Conservation (phyloP, 2,113 vertebrate genomes). For the Hemiscyllium ocellatum region DNA sequence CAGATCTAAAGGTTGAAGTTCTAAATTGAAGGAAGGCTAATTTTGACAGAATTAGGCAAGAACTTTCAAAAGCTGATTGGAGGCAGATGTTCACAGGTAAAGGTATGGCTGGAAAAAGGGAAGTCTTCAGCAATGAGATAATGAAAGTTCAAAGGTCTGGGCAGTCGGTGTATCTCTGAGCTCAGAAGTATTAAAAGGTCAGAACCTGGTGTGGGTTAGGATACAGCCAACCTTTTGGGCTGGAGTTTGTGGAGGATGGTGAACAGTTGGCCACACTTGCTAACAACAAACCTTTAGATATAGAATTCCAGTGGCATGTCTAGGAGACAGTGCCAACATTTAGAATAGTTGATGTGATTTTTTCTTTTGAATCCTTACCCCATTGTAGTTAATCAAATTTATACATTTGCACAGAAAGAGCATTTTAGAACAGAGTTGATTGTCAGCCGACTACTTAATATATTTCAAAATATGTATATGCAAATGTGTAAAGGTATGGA, state of each 20-base stretch:
- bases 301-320: neutral
- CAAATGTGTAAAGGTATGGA: no score
- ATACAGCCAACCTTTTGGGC: neutral
- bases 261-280: neutral
- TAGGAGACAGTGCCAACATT: neutral
- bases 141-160: neutral
- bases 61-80: no score
- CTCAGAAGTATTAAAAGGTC: no score
- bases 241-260: neutral
- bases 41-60: no score
- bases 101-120: no score
- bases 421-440: neutral
- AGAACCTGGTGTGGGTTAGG: neutral
- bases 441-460: neutral
- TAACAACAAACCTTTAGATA: neutral
- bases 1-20: no score
- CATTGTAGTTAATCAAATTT: neutral
- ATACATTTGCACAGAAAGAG: neutral
- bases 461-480: no score
- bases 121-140: no score
- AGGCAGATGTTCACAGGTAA: no score
- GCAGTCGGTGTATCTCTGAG: neutral
- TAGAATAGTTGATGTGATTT: neutral
- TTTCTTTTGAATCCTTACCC: neutral
- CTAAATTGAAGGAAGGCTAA: no score